Base-by-base conservation (phyloP, 2,888 invertebrate species). In the Lycia hirtaria region DNA sequence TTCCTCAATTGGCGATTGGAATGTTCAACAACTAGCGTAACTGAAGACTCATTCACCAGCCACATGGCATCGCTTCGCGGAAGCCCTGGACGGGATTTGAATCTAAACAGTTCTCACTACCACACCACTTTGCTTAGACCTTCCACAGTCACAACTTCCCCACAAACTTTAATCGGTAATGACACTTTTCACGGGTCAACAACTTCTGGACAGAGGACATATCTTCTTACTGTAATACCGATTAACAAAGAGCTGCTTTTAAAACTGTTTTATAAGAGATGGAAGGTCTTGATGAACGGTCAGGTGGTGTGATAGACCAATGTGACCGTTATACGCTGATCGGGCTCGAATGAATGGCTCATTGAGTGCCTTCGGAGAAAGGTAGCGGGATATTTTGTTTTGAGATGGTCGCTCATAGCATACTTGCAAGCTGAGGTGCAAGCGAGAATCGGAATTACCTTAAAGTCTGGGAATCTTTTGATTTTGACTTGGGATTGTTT, bases 51-150 rank as follows among this genome's bases (percentile, higher is more conserved):
- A 75, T 72, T 72, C 66, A 76, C 70, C 76, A 77, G 73, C 71
- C 78, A 80, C 81, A 73, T 69, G 72, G 75, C 79, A 80, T 73
- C 59, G 73, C 67, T 90, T 88, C 90, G 85, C 80, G 88, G 90
- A 90, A 90, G 86, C 83, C 67, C 64, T 65, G 71, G 73, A 88
- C 89, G 86, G 81, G 80, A 78, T 75, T 70, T 83, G 90, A 86
- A 90, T 90, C 80, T 81, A 85, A 89, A 90, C 87, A 87, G 80
- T 80, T 87, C 87, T 83, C 81, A 79, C 73, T 67, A 56, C 53
- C 56, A 52, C 81, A 55, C 84, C 72, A 75, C 12, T 35, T 15
- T 51, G 49, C 3, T 14, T 47, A 56, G 78, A 68, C 47, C 77
- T 70, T 30, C 71, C 72, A 15, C 41, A 49, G 32, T 62, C 51